These are phyloP conservation scores for Stenichneumon culpator DNA, from an alignment of 2,888 invertebrate genomes.

Conservation along the genomic window DNA sequence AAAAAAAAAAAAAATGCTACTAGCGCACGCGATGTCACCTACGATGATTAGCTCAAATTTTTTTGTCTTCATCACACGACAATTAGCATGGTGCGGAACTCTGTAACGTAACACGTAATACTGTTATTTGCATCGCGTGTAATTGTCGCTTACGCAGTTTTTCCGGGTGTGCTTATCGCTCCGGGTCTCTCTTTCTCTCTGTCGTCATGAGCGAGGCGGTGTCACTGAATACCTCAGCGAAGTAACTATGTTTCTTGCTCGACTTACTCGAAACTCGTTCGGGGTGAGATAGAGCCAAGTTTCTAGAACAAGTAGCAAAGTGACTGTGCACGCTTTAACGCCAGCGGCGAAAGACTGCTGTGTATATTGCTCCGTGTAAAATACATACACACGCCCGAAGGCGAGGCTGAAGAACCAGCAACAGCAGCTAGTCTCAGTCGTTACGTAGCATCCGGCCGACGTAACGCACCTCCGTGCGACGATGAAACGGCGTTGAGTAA, in stretches of 20 bases:
- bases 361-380: background rate
- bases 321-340: background rate
- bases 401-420: constrained; percentile 33
- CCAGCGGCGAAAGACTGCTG: background rate
- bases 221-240: background rate
- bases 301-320: constrained; percentile 27
- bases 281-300: constrained; percentile 12
- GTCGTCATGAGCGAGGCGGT: background rate
- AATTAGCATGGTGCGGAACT: constrained; percentile 41
- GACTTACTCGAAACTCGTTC: constrained; percentile 25
- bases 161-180: constrained; percentile 19
- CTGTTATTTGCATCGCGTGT: constrained; percentile 47
- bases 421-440: constrained; percentile 1
- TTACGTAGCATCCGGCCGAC: constrained; percentile 62
- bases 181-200: background rate
- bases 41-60: constrained; percentile 4
- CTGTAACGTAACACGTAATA: constrained; percentile 23
- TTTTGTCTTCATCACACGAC: constrained; percentile 33
- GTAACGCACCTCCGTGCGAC: constrained; percentile 47
- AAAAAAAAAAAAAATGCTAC: background rate
- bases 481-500: constrained; percentile 50
- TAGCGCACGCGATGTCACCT: background rate
- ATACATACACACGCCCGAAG: constrained; percentile 9
- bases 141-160: constrained; percentile 49
- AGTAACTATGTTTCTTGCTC: background rate